A percentile compares a stretch with the other conserved stretches of the same genome.
phyloP scores from a whole-genome alignment of 1,140 invertebrate species.

The Magallana angulata region DNA sequence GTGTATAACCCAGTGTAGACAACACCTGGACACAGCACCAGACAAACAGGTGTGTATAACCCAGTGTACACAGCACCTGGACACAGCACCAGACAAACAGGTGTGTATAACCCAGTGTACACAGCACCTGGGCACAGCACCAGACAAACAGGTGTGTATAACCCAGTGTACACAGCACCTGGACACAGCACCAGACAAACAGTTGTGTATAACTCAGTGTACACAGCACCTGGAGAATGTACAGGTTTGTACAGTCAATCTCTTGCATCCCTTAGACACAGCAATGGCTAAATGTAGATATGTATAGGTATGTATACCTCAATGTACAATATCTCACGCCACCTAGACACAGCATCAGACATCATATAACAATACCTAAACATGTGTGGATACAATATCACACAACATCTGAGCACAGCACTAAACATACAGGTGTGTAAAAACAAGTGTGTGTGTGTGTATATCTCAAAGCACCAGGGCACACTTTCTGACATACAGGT shows the following conservation, averaged over 20 bases:
- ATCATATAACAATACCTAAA: slow-evolving; percentile 41
- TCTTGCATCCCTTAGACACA: slow-evolving; percentile 62
- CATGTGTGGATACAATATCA: too few relatives aligned
- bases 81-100: not conserved
- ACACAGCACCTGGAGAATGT: slow-evolving; percentile 60
- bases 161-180: slow-evolving; percentile 53
- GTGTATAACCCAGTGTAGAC: not conserved
- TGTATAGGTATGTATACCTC: not conserved
- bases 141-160: not conserved
- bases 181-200: slow-evolving; percentile 66
- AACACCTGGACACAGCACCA: slow-evolving; percentile 66
- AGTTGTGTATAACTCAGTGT: slow-evolving; percentile 51
- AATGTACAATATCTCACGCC: slow-evolving; percentile 60
- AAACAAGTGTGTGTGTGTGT: too few relatives aligned
- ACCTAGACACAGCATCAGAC: slow-evolving; percentile 66
- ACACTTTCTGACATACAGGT: not conserved
- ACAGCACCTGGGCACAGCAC: slow-evolving; percentile 63
- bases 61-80: not conserved
- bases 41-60: slow-evolving; percentile 64
- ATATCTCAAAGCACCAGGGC: too few relatives aligned
- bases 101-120: not conserved
- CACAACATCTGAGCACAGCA: not conserved
- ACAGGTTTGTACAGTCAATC: not conserved
- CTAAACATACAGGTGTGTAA: not conserved
- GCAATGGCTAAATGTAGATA: too few relatives aligned